Evolutionary conservation across 1,140 invertebrate species (phyloP), one percentile per base, ranked within the genome.

Genomic region (Tyrophagus putrescentiae): DNA sequence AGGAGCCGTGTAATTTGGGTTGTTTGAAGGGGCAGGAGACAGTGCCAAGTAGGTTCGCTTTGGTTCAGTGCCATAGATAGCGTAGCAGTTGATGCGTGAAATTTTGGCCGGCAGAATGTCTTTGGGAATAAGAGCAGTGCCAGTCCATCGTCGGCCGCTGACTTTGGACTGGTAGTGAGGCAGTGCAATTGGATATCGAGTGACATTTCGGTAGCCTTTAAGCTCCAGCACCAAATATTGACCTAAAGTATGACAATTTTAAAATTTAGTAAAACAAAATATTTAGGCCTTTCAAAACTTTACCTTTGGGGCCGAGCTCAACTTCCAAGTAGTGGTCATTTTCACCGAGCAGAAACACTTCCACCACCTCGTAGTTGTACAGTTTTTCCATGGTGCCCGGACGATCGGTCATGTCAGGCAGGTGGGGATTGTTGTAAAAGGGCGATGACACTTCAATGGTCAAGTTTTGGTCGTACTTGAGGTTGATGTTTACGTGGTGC

Each of bases 31-130:
- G 13, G 72, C 71, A 6, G 78, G 75, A 65, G 71, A 76, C 3
- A 78, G 64, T 0, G 76, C 68, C 64, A 77, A 74, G 63, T 78
- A 79, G 28, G 65, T 65, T 52, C 78, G 61, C 6, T 71, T 62
- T 1, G 67, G 65, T 3, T 67, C 73, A 9, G 66, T 66, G 6
- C 76, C 77, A 63, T 80, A 77, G 57, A 79, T 78, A 31, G 76
- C 76, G 65, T 77, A 80, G 4, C 76, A 76, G 67, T 80, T 80
- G 62, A 80, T 75, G 60, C 71, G 72, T 25, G 68, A 71, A 0
- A 78, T 72, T 44, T 69, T 69, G 54, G 68, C 66, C 52, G 75
- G 75, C 31, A 76, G 72, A 64, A 74, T 75, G 4, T 64, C 52
- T 1, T 32, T 23, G 5, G 75, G 75, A 36, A 77, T 68, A 5